phyloP scores from a whole-genome alignment of 2,888 invertebrate species.

The Agrotis clavis region DNA sequence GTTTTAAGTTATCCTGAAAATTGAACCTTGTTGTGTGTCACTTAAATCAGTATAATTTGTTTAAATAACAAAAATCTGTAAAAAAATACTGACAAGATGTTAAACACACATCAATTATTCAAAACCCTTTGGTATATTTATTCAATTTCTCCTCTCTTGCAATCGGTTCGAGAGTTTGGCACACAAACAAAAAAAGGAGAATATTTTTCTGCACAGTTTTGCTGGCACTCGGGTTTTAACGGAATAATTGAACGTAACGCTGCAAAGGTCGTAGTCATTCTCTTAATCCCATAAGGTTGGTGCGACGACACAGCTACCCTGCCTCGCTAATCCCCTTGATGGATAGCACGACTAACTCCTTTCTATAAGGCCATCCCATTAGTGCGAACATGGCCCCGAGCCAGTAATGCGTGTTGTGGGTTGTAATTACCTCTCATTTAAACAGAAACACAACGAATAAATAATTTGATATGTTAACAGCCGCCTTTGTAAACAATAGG shows the following conservation, averaged over 20 bases:
- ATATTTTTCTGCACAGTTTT: conserved; percentile 37
- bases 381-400: conserved; percentile 44
- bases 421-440: conserved; percentile 56
- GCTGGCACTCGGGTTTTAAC: conserved; percentile 63
- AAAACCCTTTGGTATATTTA: not conserved
- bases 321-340: conserved; percentile 76
- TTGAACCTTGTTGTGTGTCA: no score
- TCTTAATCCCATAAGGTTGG: conserved; percentile 76
- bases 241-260: conserved; percentile 72
- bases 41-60: no score
- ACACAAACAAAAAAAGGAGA: conserved; percentile 26
- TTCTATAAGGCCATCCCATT: conserved; percentile 67
- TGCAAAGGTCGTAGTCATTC: conserved; percentile 68
- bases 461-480: conserved; percentile 46
- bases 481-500: conserved; percentile 44
- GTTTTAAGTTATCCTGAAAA: not conserved
- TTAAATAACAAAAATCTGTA: no score
- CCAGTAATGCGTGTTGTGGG: conserved; percentile 54
- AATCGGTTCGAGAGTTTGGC: not conserved
- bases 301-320: conserved; percentile 67
- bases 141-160: conserved; percentile 3
- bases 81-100: not conserved
- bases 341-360: conserved; percentile 66
- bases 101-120: no score
- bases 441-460: conserved; percentile 41